Evolutionary conservation across 2,797 vertebrate genomes (phyloP).

Genomic region (Lacerta viridis): DNA sequence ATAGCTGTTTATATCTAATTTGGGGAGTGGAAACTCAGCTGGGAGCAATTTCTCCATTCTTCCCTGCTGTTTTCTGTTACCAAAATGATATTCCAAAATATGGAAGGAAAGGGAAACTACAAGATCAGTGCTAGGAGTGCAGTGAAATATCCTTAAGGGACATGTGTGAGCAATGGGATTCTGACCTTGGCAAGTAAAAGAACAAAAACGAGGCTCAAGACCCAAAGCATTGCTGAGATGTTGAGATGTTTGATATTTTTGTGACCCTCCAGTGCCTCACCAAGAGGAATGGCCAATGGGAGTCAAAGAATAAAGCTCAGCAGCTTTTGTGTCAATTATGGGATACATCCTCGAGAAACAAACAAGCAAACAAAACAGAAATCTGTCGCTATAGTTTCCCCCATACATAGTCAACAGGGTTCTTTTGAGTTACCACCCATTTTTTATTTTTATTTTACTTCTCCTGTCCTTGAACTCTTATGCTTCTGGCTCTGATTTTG

Average conservation of each 20-base stretch:
- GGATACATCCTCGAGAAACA: constrained; percentile 16
- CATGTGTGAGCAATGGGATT: constrained; percentile 30
- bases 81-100: constrained; percentile 35
- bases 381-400: constrained; percentile 35
- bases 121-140: constrained; percentile 27
- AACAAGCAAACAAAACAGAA: neutral
- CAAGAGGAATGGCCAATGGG: constrained; percentile 30
- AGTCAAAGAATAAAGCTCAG: constrained; percentile 53
- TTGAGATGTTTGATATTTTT: constrained; percentile 47
- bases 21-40: constrained; percentile 5
- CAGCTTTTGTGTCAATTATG: constrained; percentile 26
- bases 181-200: constrained; percentile 45
- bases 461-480: constrained; percentile 35
- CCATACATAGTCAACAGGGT: neutral
- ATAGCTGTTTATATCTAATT: constrained; percentile 23
- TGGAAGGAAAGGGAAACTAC: constrained; percentile 14
- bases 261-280: constrained; percentile 46
- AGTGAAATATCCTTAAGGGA: constrained; percentile 21
- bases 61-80: constrained; percentile 23
- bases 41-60: constrained; percentile 31
- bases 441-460: neutral
- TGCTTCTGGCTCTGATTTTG: neutral
- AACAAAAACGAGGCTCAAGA: constrained; percentile 54
- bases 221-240: constrained; percentile 3
- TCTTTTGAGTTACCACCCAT: constrained; percentile 37